Evolutionary conservation across 35 echinoderm and acorn worm genomes (phyloP).

Genomic region (Ophioderma brevispina): DNA sequence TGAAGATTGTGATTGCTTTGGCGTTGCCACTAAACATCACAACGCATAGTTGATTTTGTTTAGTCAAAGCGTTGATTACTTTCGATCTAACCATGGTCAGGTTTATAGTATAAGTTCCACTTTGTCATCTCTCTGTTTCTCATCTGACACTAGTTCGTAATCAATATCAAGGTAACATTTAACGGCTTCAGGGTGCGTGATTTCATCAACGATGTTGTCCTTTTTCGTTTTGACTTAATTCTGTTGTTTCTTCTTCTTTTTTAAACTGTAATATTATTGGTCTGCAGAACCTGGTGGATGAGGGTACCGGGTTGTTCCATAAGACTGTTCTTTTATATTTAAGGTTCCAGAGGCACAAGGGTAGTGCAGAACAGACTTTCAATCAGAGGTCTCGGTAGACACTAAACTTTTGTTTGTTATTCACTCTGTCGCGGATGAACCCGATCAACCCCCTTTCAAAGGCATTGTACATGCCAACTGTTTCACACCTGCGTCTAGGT

Average conservation of each 20-base stretch:
- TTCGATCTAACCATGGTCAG: slow-evolving; percentile 12
- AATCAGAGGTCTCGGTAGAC: slow-evolving; percentile 31
- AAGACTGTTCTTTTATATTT: too few species aligned
- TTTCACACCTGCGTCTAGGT: slow-evolving; percentile 24
- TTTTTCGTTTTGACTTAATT: neutral
- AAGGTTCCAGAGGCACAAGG: slow-evolving; percentile 52
- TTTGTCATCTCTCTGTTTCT: neutral
- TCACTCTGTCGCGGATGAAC: slow-evolving; percentile 51
- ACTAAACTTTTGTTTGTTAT: slow-evolving; percentile 61
- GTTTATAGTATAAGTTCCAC: slow-evolving; percentile 15
- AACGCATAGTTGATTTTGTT: slow-evolving; percentile 37
- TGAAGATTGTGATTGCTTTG: slow-evolving; percentile 21
- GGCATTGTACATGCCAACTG: slow-evolving; percentile 19
- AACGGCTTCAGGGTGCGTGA: neutral
- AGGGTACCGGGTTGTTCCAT: too few species aligned
- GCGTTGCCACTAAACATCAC: slow-evolving; percentile 29
- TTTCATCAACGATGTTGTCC: neutral
- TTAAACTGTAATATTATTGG: slow-evolving; percentile 45
- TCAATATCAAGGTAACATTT: slow-evolving; percentile 12
- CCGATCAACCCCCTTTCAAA: slow-evolving; percentile 57
- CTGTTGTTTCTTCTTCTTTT: slow-evolving; percentile 20
- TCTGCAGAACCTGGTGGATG: slow-evolving; percentile 35
- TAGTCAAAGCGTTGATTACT: slow-evolving; percentile 27
- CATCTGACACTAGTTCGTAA: neutral
- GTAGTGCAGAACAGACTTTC: slow-evolving; percentile 45